Evolutionary conservation across 53 echinoderm and acorn worm genomes (phyloP).

Genomic region (Arbacia lixula): DNA sequence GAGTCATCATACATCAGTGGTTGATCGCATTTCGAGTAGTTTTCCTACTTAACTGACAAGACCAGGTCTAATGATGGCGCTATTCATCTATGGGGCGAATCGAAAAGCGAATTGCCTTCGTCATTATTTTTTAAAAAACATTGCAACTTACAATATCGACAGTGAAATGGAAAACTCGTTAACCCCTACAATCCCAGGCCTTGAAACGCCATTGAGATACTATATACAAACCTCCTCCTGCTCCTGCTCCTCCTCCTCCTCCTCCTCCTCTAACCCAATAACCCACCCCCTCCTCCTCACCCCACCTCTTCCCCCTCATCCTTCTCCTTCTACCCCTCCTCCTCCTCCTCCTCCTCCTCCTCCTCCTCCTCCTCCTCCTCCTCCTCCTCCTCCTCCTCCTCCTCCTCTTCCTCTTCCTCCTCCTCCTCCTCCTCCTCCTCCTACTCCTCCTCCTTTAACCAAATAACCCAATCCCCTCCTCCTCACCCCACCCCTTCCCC

Average conservation of each 20-base stretch:
- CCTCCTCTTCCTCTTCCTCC: slow-evolving; percentile 3
- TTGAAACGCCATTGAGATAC: no score
- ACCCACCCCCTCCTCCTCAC: neutral
- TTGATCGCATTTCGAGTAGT: no score
- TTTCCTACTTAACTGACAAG: no score
- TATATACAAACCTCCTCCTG: no score
- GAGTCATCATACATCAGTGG: no score
- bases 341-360: neutral
- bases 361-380: neutral
- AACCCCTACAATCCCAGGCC: no score
- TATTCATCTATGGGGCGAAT: no score
- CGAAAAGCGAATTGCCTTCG: no score
- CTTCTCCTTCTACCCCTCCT: neutral
- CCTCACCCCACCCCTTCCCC: neutral
- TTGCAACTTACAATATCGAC: no score
- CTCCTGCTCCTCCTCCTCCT: neutral
- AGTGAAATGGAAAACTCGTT: no score
- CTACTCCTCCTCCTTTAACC: neutral
- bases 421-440: neutral
- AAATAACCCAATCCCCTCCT: slow-evolving; percentile 1
- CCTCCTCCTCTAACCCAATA: neutral
- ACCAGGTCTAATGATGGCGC: no score
- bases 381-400: neutral
- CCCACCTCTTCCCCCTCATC: neutral
- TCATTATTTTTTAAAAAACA: no score